phyloP scores from a whole-genome alignment of 2,797 vertebrate genomes.

The Phaenicophaeus curvirostris region DNA sequence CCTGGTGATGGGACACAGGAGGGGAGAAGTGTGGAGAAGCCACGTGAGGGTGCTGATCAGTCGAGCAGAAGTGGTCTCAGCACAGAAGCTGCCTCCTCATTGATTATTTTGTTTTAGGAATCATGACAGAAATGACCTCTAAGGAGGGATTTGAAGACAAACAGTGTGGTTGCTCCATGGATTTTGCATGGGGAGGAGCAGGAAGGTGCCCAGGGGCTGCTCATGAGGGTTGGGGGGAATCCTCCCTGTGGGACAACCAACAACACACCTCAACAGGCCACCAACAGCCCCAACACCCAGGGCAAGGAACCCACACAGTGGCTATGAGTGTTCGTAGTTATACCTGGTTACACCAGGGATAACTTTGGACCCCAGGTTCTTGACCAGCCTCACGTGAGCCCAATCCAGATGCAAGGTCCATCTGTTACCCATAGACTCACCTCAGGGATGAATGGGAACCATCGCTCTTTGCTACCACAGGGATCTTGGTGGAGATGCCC shows the following conservation, averaged over 20 bases:
- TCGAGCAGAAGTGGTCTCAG: rapidly evolving
- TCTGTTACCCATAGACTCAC: rapidly evolving
- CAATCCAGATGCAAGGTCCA: neutral
- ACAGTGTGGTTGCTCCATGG: rapidly evolving
- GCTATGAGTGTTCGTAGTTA: rapidly evolving
- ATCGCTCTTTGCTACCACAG: rapidly evolving
- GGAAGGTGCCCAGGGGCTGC: neutral
- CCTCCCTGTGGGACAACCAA: rapidly evolving
- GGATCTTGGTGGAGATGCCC: rapidly evolving
- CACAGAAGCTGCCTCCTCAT: neutral
- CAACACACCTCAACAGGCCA: neutral
- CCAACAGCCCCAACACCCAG: rapidly evolving
- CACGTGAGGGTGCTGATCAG: rapidly evolving
- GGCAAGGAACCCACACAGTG: rapidly evolving
- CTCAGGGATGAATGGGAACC: neutral
- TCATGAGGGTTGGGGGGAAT: neutral
- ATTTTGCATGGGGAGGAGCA: rapidly evolving
- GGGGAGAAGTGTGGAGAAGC: neutral
- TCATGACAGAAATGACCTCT: neutral
- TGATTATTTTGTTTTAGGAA: too few species aligned
- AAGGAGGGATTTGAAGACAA: neutral
- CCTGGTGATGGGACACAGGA: rapidly evolving
- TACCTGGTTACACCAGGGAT: too few species aligned
- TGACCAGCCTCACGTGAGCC: rapidly evolving
- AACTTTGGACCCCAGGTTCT: rapidly evolving